Evolutionary conservation across 2,113 vertebrate genomes (phyloP), one percentile per base, ranked within the genome.

Genomic region (Rhagologus leucostigma): DNA sequence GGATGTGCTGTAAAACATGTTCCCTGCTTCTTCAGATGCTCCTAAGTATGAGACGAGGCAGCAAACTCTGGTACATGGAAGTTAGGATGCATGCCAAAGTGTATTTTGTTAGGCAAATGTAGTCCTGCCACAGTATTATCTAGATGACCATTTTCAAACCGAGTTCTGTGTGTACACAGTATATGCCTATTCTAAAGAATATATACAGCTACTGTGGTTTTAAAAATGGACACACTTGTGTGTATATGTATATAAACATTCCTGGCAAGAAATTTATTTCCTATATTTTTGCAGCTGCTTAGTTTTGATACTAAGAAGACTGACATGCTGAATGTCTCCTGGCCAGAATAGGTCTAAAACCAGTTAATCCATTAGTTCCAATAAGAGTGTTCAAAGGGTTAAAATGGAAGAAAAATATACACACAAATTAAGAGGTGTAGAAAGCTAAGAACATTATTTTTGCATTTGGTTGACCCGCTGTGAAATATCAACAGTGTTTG

Each of bases 221-320:
- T 56, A 12, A 35, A 84, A 15, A 9, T 37, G 7, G 33, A 12
- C 6, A 6, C 6, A 3, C 3, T 42, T 2, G 3, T 5, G 8
- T 64, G 7, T 39, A 14, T 8, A 24, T 47, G 5, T 20, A 8
- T 27, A 20, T 12, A 85, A 18, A 69, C 30, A 30, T 49, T 26
- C 47, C 47, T 3, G 1, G 9, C 46, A 70, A 83, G 19, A 65
- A 83, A 56, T 37, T 3, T 47, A 2, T 60, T 79, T 64, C 32
- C 21, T 32, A 0, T 16, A 13, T 53, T 77, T 69, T 35, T 3
- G 1, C 27, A 23, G 39, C 12, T 74, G 6, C 26, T 86, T 57
- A n/a, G 11, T 83, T 90, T 73, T 42, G 13, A 14, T 65, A 13
- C 16, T 53, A 8, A 35, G 59, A 69, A 42, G 3, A 22, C 8